These are phyloP conservation scores for Macrotis lagotis DNA, from an alignment of 2,113 vertebrate genomes.

Conservation along the genomic window DNA sequence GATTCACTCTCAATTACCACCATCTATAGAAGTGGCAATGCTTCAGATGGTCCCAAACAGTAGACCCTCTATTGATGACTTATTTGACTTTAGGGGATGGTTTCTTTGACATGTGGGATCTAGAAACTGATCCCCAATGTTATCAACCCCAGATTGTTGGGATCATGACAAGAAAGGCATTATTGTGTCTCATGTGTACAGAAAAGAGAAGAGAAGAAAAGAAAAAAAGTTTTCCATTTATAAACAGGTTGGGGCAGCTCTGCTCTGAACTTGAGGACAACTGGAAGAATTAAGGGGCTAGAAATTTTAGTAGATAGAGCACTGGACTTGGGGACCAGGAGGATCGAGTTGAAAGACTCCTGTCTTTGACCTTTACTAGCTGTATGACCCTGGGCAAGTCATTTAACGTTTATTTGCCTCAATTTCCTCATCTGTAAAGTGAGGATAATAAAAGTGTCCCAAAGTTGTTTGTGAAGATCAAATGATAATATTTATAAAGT, in stretches of 20 bases:
- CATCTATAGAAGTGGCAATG: neutral
- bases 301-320: neutral
- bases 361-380: neutral
- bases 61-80: neutral
- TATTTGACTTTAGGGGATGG: neutral
- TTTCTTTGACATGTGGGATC: neutral
- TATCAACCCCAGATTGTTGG: neutral
- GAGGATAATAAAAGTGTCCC: neutral
- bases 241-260: neutral
- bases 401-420: neutral
- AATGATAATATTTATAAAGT: neutral
- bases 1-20: neutral
- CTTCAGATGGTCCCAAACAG: conserved; percentile 18
- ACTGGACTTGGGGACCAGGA: neutral
- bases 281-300: neutral
- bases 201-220: neutral
- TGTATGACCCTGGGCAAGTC: neutral
- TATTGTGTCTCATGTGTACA: neutral
- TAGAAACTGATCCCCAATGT: neutral
- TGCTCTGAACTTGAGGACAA: neutral
- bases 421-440: neutral
- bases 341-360: neutral
- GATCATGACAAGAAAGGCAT: neutral
- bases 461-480: neutral
- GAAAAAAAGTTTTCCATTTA: neutral